Percentiles rank a stretch among this genome's conserved stretches.
Evolutionary conservation across 2,113 vertebrate species (phyloP).

Genomic region (Anolis sagrei): DNA sequence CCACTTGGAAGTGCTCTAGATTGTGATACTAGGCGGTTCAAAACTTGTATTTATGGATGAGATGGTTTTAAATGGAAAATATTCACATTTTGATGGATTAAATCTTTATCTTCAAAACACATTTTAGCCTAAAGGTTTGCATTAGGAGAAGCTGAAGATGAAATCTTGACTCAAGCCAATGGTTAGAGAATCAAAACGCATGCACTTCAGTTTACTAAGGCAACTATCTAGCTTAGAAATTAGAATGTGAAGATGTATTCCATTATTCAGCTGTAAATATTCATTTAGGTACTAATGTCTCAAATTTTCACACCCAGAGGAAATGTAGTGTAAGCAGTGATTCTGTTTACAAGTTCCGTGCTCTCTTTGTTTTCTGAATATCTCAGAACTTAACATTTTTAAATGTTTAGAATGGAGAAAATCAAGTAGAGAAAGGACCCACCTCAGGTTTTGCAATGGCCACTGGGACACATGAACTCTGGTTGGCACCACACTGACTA

Average conservation of each 20-base stretch:
- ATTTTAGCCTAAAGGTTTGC: constrained; percentile 22
- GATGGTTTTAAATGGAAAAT: constrained; percentile 58
- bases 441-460: constrained; percentile 20
- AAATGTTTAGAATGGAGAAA: constrained; percentile 28
- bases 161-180: constrained; percentile 37
- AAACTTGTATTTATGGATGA: constrained; percentile 62
- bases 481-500: constrained; percentile 6
- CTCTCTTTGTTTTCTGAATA: constrained; percentile 14
- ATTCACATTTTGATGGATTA: constrained; percentile 36
- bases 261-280: constrained; percentile 27
- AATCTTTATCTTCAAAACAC: constrained; percentile 43
- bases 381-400: constrained; percentile 15
- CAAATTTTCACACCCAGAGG: not conserved
- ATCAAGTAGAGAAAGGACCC: not conserved
- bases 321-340: not conserved
- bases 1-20: constrained; percentile 52
- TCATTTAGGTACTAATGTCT: not conserved
- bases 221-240: not conserved
- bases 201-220: constrained; percentile 22
- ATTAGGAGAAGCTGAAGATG: not conserved
- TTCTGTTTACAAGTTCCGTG: not conserved
- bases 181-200: constrained; percentile 21
- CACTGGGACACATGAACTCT: constrained; percentile 9
- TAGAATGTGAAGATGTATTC: not conserved
- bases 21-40: constrained; percentile 56